Evolutionary conservation across 2,888 invertebrate species (phyloP), one percentile per base, ranked within the genome.

Genomic region (Hyles lineata): DNA sequence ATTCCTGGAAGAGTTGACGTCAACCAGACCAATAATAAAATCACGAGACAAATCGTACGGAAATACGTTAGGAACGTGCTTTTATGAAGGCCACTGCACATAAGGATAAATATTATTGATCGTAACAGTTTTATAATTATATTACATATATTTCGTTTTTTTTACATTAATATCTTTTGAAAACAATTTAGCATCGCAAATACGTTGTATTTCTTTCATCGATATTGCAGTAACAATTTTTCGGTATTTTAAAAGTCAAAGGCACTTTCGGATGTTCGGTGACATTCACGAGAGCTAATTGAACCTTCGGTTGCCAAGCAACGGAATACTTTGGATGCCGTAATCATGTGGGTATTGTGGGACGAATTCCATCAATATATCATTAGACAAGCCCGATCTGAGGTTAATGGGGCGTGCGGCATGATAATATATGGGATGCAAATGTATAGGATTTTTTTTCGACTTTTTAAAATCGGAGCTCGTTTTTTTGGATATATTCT

Each of bases 331-430:
- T 77, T 69, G 73, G 73, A 50, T 70, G 70, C 32, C 75, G 69
- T 77, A 77, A 77, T 79, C 75, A 76, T 72, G 76, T 78, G 74
- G 77, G 74, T 73, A 74, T 70, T 73, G 67, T 50, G 77, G 73
- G 71, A 75, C 76, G 74, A 82, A 80, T 80, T 77, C 72, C 74
- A 76, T 79, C 75, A 76, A 81, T 77, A 75, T 77, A 75, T 78
- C 61, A 78, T 82, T 74, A 50, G 67, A 67, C 50, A 67, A 73
- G 62, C 52, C 35, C 62, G 35, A 70, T 59, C n/a, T 67, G 52
- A 67, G 73, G 59, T 63, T 74, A 74, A 73, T 58, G 74, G 72
- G 72, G 73, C 74, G 61, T 25, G n/a, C 62, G 74, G 74, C 76
- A 17, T 71, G 23, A 61, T 29, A 52, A 35, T 67, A 67, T 23